Conservation (phyloP, 2,797 vertebrate species). For the Zonotrichia albicollis region DNA sequence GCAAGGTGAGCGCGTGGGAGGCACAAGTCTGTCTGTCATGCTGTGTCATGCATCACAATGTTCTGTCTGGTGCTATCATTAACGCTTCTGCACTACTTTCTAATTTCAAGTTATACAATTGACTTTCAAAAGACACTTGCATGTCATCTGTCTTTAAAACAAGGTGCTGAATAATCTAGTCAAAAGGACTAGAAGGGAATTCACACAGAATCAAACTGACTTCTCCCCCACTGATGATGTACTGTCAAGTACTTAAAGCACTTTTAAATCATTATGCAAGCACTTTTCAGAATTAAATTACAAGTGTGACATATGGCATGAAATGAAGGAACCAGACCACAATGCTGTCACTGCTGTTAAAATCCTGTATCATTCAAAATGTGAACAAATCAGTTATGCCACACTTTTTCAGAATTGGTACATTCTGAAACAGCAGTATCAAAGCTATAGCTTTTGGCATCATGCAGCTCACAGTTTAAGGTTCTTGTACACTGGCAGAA, state of each 20-base stretch:
- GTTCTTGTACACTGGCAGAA: neutral
- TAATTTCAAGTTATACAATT: neutral
- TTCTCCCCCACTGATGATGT: constrained; percentile 24
- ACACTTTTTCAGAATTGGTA: neutral
- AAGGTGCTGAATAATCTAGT: constrained; percentile 61
- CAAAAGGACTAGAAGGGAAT: constrained; percentile 42
- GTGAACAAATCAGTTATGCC: neutral
- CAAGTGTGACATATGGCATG: constrained; percentile 52
- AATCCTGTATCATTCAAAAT: constrained; percentile 15
- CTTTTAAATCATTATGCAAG: constrained; percentile 61
- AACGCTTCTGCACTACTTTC: neutral
- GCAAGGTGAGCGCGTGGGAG: neutral
- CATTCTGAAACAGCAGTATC: neutral
- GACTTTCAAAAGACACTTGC: constrained; percentile 24
- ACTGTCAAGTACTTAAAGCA: constrained; percentile 46
- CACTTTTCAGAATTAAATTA: constrained; percentile 50
- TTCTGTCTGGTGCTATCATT: neutral
- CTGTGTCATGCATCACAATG: neutral
- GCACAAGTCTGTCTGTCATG: neutral
- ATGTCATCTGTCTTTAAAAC: constrained; percentile 48
- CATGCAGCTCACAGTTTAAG: neutral
- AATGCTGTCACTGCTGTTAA: constrained; percentile 36
- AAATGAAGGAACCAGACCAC: constrained; percentile 51
- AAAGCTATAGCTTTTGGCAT: neutral
- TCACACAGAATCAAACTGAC: constrained; percentile 33